phyloP scores from a whole-genome alignment of 2,113 vertebrate species.

The Hemiscyllium ocellatum region DNA sequence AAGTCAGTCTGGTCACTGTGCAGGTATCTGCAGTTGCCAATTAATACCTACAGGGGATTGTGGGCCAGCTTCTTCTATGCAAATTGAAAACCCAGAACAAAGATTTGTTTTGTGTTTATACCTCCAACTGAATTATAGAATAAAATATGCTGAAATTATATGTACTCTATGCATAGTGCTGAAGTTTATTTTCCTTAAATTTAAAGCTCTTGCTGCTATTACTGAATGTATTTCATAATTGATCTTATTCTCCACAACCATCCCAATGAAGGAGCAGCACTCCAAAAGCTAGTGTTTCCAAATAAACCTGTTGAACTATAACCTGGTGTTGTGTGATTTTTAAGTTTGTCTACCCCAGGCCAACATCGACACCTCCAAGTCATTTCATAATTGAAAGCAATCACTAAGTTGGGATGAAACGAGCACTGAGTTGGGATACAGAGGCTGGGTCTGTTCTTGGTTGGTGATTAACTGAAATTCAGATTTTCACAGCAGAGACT shows the following conservation, averaged over 20 bases:
- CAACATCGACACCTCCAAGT: no score
- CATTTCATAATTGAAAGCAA: neutral
- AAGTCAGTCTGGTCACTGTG: neutral
- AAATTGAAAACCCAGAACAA: constrained; percentile 15
- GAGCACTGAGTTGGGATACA: neutral
- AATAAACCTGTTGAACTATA: no score
- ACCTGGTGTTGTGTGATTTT: no score
- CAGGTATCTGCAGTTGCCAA: constrained; percentile 7
- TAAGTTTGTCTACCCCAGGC: no score
- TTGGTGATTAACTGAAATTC: neutral
- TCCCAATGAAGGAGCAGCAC: no score
- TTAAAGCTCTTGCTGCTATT: neutral
- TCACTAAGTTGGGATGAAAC: neutral
- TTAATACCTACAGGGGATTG: neutral
- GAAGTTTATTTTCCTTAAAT: neutral
- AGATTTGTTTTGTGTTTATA: neutral
- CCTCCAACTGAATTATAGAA: neutral
- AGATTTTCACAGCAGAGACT: neutral
- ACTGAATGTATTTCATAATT: neutral
- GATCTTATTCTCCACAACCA: neutral
- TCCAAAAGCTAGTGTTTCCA: no score
- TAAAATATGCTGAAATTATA: neutral
- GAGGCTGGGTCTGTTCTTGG: neutral
- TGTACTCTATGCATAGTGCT: neutral
- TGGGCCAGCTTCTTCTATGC: neutral